phyloP scores from a whole-genome alignment of 2,113 vertebrate species.

The Datnioides undecimradiatus region DNA sequence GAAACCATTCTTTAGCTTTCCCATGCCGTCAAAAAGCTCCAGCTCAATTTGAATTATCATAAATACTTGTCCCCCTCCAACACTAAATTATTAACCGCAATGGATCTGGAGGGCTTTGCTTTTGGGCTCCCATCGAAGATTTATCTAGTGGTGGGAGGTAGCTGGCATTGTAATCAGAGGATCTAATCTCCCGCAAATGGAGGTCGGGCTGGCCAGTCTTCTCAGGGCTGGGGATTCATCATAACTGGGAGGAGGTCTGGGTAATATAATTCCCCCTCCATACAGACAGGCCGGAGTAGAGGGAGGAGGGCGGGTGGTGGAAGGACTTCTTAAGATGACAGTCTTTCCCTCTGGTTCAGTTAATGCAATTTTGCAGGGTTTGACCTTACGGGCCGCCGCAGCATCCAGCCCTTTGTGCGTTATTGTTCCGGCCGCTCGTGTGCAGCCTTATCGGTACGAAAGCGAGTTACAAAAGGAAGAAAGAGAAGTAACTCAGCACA shows the following conservation, averaged over 20 bases:
- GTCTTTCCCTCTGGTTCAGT: slow-evolving; percentile 61
- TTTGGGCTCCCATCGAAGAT: slow-evolving; percentile 80
- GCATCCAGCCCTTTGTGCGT: slow-evolving; percentile 6
- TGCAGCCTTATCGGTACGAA: slow-evolving; percentile 10
- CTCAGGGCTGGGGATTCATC: slow-evolving; percentile 80
- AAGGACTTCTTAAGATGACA: slow-evolving; percentile 60
- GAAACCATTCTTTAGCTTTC: slow-evolving; percentile 55
- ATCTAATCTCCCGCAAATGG: slow-evolving; percentile 84
- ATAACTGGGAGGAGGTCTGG: slow-evolving; percentile 75
- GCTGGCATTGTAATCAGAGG: slow-evolving; percentile 84
- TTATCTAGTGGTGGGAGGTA: slow-evolving; percentile 80
- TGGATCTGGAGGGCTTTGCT: slow-evolving; percentile 77
- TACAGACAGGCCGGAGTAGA: slow-evolving; percentile 57
- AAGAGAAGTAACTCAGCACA: slow-evolving; percentile 25
- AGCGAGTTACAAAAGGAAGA: slow-evolving; percentile 19
- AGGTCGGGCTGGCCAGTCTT: slow-evolving; percentile 77
- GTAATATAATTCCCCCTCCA: slow-evolving; percentile 76
- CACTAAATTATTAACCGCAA: slow-evolving; percentile 83
- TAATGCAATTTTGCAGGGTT: slow-evolving; percentile 64
- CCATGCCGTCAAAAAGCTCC: slow-evolving; percentile 46
- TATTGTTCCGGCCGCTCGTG: slow-evolving; percentile 44
- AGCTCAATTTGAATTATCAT: slow-evolving; percentile 72
- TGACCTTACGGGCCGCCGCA: slow-evolving; percentile 50
- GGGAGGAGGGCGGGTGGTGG: not conserved
- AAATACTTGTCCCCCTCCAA: slow-evolving; percentile 70